phyloP scores from a whole-genome alignment of 1,140 invertebrate genomes.

The Copidosoma floridanum region DNA sequence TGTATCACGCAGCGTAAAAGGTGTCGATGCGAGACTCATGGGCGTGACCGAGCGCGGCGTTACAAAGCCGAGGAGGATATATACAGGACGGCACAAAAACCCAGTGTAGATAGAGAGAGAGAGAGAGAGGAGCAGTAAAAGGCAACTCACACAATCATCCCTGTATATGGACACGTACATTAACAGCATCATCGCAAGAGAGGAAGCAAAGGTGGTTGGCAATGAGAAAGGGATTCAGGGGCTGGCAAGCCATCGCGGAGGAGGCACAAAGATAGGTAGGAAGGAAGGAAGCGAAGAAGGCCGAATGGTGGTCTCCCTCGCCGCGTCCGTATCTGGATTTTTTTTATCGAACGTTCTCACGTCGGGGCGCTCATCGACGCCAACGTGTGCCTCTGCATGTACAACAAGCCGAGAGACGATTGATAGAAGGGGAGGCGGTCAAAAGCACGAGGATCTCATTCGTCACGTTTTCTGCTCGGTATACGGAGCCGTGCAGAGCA shows the following conservation, averaged over 20 bases:
- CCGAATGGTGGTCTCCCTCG: neutral
- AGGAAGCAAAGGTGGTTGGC: slow-evolving; percentile 8
- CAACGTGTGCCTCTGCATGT: no score
- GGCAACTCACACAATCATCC: no score
- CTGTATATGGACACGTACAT: no score
- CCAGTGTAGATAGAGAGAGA: no score
- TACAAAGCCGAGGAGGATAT: slow-evolving; percentile 7
- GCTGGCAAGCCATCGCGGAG: neutral
- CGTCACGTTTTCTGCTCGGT: slow-evolving; percentile 35
- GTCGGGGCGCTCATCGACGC: slow-evolving; percentile 4
- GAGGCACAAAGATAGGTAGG: neutral
- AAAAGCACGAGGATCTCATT: no score
- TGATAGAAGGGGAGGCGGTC: slow-evolving; percentile 24
- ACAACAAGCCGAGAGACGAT: slow-evolving; percentile 32
- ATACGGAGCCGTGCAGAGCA: neutral
- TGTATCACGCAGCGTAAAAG: slow-evolving; percentile 4
- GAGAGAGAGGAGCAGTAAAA: no score
- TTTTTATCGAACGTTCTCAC: slow-evolving; percentile 40
- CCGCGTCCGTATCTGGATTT: slow-evolving; percentile 7
- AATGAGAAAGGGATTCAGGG: slow-evolving; percentile 8
- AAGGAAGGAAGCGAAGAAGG: neutral
- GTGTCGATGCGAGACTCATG: slow-evolving; percentile 10
- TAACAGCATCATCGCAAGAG: no score
- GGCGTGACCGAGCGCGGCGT: slow-evolving; percentile 9
- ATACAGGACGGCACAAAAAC: neutral